These are phyloP conservation scores for Leptinotarsa tumamoca DNA, from an alignment of 2,888 invertebrate species.

Conservation along the genomic window DNA sequence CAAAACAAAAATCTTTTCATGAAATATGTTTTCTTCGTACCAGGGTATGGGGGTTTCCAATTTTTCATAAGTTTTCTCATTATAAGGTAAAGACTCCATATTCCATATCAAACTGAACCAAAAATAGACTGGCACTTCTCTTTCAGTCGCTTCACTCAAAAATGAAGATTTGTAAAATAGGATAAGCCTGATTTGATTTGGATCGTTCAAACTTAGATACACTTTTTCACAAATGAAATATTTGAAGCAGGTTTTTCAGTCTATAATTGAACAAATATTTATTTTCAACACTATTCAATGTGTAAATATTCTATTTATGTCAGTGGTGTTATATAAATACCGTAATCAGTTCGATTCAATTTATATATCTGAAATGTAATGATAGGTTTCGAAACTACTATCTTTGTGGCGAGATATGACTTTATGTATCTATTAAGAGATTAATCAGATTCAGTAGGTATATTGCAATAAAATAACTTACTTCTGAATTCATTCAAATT, in stretches of 20 bases:
- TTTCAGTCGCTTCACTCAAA: no score
- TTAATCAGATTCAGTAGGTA: not conserved
- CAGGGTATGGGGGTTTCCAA: no score
- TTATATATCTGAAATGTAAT: constrained; percentile 22
- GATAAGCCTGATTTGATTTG: no score
- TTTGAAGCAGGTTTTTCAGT: not conserved
- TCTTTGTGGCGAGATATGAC: not conserved
- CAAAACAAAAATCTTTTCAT: no score
- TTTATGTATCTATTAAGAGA: not conserved
- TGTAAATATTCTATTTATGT: constrained; percentile 41
- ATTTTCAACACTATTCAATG: constrained; percentile 1
- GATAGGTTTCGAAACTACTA: constrained; percentile 12
- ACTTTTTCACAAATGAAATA: no score
- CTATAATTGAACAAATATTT: constrained; percentile 1
- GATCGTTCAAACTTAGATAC: no score
- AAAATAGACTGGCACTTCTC: no score
- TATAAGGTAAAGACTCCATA: no score
- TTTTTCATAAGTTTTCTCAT: no score
- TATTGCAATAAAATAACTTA: not conserved
- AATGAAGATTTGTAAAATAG: no score
- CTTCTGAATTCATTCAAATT: not conserved
- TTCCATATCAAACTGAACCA: no score
- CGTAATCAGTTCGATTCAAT: constrained; percentile 40
- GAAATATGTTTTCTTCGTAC: no score
- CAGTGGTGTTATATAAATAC: constrained; percentile 43